Evolutionary conservation across 1,140 invertebrate species (phyloP).

Genomic region (Cherax quadricarinatus): DNA sequence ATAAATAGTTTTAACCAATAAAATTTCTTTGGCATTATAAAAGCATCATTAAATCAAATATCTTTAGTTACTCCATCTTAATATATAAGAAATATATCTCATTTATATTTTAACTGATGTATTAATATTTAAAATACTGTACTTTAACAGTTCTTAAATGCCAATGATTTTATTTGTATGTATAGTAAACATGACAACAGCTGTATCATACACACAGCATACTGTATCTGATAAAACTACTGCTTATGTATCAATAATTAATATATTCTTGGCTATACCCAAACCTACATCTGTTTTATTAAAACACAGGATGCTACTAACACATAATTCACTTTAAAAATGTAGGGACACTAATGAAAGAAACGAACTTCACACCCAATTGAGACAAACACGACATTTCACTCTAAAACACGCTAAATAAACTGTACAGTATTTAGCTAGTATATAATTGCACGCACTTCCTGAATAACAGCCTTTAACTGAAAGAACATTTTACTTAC

Average conservation of each 20-base stretch:
- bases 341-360: neutral
- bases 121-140: neutral
- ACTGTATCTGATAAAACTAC: neutral
- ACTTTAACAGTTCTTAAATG: neutral
- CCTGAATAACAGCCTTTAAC: constrained; percentile 61
- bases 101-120: neutral
- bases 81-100: constrained; percentile 8
- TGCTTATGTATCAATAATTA: neutral
- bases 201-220: neutral
- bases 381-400: neutral
- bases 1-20: constrained; percentile 37
- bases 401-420: constrained; percentile 6
- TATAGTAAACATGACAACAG: neutral
- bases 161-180: neutral
- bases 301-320: neutral
- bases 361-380: neutral
- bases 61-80: constrained; percentile 3
- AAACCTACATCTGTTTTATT: neutral
- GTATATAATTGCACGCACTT: constrained; percentile 58
- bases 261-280: neutral
- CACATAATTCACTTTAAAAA: neutral
- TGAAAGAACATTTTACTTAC: constrained; percentile 35
- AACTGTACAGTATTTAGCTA: constrained; percentile 14
- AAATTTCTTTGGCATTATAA: constrained; percentile 40
- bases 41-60: neutral